Evolutionary conservation across 2,888 invertebrate species (phyloP).

Genomic region (Candidula unifasciata): DNA sequence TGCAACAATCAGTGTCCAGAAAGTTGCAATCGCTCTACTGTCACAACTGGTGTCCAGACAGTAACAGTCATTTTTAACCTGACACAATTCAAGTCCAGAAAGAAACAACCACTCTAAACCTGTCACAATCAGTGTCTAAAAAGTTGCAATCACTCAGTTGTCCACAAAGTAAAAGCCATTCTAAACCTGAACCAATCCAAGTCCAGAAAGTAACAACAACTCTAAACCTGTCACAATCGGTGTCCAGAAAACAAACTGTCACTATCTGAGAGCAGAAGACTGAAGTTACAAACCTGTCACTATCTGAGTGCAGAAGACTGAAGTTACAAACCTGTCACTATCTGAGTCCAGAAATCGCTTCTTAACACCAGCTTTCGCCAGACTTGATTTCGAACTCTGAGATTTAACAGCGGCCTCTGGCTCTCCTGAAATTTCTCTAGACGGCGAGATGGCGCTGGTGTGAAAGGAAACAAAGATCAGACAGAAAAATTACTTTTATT

Average conservation of each 20-base stretch:
- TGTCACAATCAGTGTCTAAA: too few relatives aligned
- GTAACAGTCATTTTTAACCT: too few relatives aligned
- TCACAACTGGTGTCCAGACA: too few relatives aligned
- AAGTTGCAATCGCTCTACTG: too few relatives aligned
- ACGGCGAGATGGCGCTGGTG: slow-evolving; percentile 5
- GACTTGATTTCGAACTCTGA: background rate
- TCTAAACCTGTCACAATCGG: background rate
- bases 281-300: too few relatives aligned
- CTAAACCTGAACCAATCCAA: too few relatives aligned
- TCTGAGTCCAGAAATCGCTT: slow-evolving; percentile 47
- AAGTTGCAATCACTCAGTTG: too few relatives aligned
- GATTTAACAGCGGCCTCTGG: background rate
- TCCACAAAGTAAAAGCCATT: too few relatives aligned
- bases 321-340: slow-evolving; percentile 44
- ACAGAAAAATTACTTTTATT: background rate
- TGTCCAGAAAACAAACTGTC: background rate
- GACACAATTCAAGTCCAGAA: too few relatives aligned
- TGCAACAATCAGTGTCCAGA: slow-evolving; percentile 47
- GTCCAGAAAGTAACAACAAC: too few relatives aligned
- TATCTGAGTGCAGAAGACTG: background rate
- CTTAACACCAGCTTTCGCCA: slow-evolving; percentile 5
- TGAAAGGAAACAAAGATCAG: background rate
- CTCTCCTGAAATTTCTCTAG: background rate
- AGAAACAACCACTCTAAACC: too few relatives aligned
- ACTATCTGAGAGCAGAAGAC: background rate